Evolutionary conservation across 2,113 vertebrate genomes (phyloP).

Genomic region (Drymodes brunneopygia): DNA sequence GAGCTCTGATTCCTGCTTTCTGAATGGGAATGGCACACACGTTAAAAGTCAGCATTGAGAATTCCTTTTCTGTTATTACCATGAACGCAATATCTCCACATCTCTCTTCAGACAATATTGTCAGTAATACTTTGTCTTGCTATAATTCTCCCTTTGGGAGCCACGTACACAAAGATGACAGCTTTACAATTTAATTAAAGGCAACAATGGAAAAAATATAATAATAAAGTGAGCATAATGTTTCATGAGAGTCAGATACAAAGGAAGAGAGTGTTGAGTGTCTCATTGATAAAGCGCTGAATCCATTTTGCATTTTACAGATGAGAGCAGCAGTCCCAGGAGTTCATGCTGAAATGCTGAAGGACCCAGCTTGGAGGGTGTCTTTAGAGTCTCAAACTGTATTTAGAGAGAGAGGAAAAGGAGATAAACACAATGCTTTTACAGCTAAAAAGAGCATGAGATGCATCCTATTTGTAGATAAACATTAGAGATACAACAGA

Average conservation of each 20-base stretch:
- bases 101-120: constrained; percentile 64
- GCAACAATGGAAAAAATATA: constrained; percentile 39
- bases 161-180: constrained; percentile 25
- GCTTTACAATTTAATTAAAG: constrained; percentile 69
- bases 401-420: background rate
- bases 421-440: background rate
- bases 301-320: background rate
- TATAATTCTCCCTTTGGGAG: constrained; percentile 59
- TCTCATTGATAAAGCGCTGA: background rate
- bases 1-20: background rate
- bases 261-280: background rate
- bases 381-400: background rate
- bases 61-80: constrained; percentile 57
- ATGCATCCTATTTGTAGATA: background rate
- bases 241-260: background rate
- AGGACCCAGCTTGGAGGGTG: background rate
- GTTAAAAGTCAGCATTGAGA: constrained; percentile 50
- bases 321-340: background rate
- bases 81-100: constrained; percentile 41
- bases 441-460: background rate
- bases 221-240: constrained; percentile 6
- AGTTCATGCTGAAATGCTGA: background rate
- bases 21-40: constrained; percentile 41
- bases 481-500: background rate
- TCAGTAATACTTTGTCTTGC: constrained; percentile 62